These are phyloP conservation scores for Drosophila kanekoi DNA, from an alignment of 2,888 invertebrate species.

Conservation along the genomic window DNA sequence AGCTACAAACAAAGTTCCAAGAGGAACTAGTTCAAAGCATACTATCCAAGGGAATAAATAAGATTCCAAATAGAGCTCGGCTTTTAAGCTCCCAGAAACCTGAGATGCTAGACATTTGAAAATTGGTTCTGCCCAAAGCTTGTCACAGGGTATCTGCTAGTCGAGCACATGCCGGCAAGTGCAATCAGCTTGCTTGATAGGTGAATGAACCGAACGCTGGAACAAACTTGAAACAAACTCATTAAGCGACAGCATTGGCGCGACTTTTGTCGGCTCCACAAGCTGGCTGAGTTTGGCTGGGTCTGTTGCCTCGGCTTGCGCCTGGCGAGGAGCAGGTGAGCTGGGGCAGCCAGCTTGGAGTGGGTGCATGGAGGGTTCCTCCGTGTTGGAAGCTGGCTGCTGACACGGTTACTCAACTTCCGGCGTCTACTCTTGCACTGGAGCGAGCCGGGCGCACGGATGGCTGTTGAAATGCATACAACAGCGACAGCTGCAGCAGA, in stretches of 20 bases:
- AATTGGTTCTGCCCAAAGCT: background rate
- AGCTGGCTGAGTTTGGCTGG: background rate
- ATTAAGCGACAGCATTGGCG: slow-evolving; percentile 61
- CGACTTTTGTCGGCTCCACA: slow-evolving; percentile 40
- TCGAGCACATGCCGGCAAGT: background rate
- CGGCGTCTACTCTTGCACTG: slow-evolving; percentile 53
- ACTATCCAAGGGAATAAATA: too few relatives aligned
- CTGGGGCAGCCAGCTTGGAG: background rate
- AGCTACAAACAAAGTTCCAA: too few relatives aligned
- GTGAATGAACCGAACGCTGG: slow-evolving; percentile 40
- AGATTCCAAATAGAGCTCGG: too few relatives aligned
- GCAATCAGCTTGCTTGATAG: slow-evolving; percentile 10
- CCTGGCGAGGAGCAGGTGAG: background rate
- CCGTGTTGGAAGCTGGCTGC: slow-evolving; percentile 20
- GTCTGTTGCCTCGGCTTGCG: background rate
- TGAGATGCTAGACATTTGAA: too few relatives aligned
- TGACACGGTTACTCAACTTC: slow-evolving; percentile 61
- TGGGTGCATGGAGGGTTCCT: background rate
- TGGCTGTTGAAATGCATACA: background rate
- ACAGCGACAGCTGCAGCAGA: background rate
- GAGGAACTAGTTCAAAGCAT: too few relatives aligned
- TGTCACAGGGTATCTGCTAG: slow-evolving; percentile 6
- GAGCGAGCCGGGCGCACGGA: background rate
- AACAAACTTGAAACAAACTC: slow-evolving; percentile 53
- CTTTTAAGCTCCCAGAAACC: too few relatives aligned